Conservation (phyloP, 2,888 invertebrate species). For the Folsomia manolachei region DNA sequence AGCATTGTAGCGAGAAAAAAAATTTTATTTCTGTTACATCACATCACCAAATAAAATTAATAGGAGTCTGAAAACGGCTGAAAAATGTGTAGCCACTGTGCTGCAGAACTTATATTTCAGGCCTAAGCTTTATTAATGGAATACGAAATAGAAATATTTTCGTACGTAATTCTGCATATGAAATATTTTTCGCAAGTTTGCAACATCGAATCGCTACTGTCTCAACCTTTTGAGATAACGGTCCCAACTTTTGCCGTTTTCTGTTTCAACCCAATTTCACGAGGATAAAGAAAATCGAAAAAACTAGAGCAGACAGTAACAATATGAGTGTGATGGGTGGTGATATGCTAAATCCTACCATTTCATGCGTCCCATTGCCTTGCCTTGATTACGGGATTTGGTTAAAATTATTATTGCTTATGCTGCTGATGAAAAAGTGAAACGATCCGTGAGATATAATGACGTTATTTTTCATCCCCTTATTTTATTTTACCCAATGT, state of each 20-base stretch:
- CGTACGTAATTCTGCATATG: neutral
- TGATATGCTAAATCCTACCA: neutral
- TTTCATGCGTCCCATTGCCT: neutral
- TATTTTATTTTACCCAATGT: no score
- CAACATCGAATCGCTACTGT: neutral
- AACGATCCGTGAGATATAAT: no score
- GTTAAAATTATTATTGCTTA: neutral
- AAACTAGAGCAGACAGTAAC: no score
- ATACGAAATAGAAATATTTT: neutral
- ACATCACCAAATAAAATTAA: neutral
- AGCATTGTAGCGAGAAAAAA: no score
- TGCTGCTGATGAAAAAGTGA: neutral
- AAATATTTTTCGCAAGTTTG: no score
- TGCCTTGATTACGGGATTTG: neutral
- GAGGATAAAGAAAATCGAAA: neutral
- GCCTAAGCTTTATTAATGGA: neutral
- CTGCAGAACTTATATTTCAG: neutral
- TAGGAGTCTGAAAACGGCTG: neutral
- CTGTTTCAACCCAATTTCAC: neutral
- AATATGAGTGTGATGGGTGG: neutral
- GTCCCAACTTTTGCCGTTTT: neutral
- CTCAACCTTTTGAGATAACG: neutral
- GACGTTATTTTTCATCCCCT: no score
- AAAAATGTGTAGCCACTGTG: neutral
- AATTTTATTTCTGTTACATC: no score